Evolutionary conservation across 2,113 vertebrate genomes (phyloP), one percentile per base, ranked within the genome.

Genomic region (Amazona guildingii): DNA sequence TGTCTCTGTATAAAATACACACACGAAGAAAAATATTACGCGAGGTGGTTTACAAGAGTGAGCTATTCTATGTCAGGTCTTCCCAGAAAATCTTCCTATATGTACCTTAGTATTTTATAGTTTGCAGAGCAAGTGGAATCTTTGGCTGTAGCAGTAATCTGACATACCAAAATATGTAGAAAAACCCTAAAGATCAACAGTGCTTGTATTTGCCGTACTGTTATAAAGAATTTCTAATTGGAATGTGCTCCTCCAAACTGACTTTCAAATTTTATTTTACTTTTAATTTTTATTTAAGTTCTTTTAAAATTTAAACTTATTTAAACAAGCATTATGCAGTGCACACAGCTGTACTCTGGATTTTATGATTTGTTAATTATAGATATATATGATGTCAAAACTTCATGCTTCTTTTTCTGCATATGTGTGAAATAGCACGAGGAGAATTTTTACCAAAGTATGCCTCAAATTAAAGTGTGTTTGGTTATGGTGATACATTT

Each of bases 1-100:
- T 95, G 37, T 92, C 73, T 93, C 90, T 94, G 62, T 83, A 80
- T 96, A 92, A 97, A 95, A 89, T 90, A 67, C 29, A 90, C 76
- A 68, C 69, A 57, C 0, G 14, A 85, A 72, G 59, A 95, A 90
- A 96, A 96, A 93, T 81, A 94, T 88, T 95, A 87, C 10, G 9
- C 81, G 76, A 94, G 76, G 68, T 94, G 67, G 1, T 93, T 97
- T 95, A 59, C 62, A 92, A 78, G 66, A 90, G 69, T 75, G 67
- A 88, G 52, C 55, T 90, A 83, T 88, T 96, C 72, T 88, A 7
- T 75, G 75, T 86, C 88, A 86, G 54, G 21, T 91, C 94, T 95
- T 97, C 93, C 91, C 41, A 28, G 46, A 91, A 82, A 77, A 67
- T 16, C 35, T 75, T 91, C 80, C 27, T 68, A 33, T 59, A 55